Percentiles rank a stretch among this genome's conserved stretches.
These are phyloP conservation scores for Halcyon chelicuti DNA, from an alignment of 2,797 vertebrate genomes.

Conservation along the genomic window DNA sequence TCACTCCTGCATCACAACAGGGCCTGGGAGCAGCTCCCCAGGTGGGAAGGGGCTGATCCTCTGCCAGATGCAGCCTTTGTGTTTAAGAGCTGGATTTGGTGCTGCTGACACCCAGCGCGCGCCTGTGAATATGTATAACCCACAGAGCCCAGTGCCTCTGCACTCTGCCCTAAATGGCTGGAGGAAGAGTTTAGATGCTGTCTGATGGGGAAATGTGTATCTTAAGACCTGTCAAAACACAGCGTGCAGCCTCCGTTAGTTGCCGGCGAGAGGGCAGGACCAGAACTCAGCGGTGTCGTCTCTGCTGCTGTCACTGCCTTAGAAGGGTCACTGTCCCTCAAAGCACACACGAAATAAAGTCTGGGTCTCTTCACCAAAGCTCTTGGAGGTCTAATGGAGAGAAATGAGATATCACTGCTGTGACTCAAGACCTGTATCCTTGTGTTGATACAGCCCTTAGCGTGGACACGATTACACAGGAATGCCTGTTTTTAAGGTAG, in stretches of 20 bases:
- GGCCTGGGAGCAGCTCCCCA: neutral
- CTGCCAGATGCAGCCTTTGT: neutral
- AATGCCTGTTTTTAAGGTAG: neutral
- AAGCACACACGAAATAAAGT: rapidly evolving
- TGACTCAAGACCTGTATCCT: neutral
- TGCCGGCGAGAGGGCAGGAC: neutral
- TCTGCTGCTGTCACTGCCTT: neutral
- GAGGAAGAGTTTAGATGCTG: neutral
- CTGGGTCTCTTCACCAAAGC: neutral
- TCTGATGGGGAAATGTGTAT: neutral
- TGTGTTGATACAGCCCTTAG: neutral
- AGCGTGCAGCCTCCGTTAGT: neutral
- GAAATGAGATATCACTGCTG: neutral
- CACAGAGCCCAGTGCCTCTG: neutral
- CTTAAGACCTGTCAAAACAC: neutral
- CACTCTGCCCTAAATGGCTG: neutral
- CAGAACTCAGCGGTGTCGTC: neutral
- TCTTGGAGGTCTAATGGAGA: neutral
- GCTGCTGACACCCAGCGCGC: neutral
- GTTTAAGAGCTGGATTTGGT: neutral
- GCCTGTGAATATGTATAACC: neutral
- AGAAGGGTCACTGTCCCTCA: neutral
- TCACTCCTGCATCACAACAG: neutral
- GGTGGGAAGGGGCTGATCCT: neutral
- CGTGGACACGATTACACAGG: rapidly evolving